Evolutionary conservation across 2,797 vertebrate species (phyloP).

Genomic region (Lindbergichthys nudifrons): DNA sequence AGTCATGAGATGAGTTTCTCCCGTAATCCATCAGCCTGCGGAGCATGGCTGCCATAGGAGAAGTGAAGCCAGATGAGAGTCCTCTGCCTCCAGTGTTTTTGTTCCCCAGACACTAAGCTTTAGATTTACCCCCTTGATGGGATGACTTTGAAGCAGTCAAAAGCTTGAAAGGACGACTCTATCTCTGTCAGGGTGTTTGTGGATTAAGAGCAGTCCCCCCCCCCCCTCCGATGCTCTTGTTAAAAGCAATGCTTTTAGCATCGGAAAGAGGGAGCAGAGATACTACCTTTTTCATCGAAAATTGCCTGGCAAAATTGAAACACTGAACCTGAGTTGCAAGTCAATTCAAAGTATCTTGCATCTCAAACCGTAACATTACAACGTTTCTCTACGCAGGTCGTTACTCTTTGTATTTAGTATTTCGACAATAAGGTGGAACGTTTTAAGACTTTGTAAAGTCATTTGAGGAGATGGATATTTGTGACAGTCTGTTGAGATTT

Average conservation of each 20-base stretch:
- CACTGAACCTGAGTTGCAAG: constrained; percentile 15
- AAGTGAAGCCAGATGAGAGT: constrained; percentile 56
- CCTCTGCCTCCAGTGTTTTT: constrained; percentile 52
- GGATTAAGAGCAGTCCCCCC: constrained; percentile 27
- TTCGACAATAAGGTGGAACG: neutral
- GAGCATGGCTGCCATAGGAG: constrained; percentile 60
- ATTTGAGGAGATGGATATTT: neutral
- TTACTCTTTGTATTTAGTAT: constrained; percentile 14
- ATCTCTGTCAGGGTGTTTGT: constrained; percentile 42
- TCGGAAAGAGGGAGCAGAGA: neutral
- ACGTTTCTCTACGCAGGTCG: neutral
- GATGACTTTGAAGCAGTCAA: constrained; percentile 50
- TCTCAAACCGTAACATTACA: constrained; percentile 5
- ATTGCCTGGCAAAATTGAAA: constrained; percentile 24
- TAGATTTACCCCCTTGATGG: constrained; percentile 50
- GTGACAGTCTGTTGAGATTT: neutral
- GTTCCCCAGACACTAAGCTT: constrained; percentile 40
- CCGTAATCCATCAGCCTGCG: constrained; percentile 72
- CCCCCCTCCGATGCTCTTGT: neutral
- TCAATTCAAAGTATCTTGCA: constrained; percentile 27
- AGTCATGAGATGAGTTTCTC: constrained; percentile 75
- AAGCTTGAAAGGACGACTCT: constrained; percentile 31
- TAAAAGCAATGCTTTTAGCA: constrained; percentile 40
- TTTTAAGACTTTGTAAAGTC: constrained; percentile 1
- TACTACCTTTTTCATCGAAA: constrained; percentile 17